phyloP scores from a whole-genome alignment of 2,888 invertebrate genomes.

The Rhingia campestris region DNA sequence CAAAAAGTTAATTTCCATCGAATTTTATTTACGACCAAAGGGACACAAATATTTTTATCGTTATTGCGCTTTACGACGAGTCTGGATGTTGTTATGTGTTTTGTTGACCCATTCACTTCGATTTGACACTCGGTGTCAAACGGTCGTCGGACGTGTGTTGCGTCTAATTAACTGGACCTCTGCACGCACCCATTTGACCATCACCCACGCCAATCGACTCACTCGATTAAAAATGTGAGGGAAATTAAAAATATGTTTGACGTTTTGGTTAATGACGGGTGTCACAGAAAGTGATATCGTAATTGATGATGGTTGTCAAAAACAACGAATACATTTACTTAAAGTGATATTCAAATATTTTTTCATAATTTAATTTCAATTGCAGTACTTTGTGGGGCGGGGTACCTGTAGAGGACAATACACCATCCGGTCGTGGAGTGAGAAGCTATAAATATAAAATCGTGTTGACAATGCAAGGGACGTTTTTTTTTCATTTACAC shows the following conservation, averaged over 20 bases:
- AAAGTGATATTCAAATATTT: neutral
- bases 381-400: conserved; percentile 13
- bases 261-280: conserved; percentile 9
- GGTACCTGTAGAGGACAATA: neutral
- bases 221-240: conserved; percentile 27
- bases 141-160: conserved; percentile 15
- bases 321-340: conserved; percentile 3
- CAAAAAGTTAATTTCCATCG: conserved; percentile 23
- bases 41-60: conserved; percentile 10
- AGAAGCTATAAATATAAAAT: neutral
- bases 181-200: conserved; percentile 18
- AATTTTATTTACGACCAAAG: conserved; percentile 43
- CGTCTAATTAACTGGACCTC: conserved; percentile 32
- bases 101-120: conserved; percentile 15
- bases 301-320: conserved; percentile 12
- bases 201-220: conserved; percentile 2
- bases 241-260: conserved; percentile 5
- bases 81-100: too few relatives aligned
- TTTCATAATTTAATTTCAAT: conserved; percentile 20
- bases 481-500: conserved; percentile 18
- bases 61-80: neutral
- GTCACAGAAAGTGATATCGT: conserved; percentile 29
- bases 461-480: conserved; percentile 21
- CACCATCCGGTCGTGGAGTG: conserved; percentile 22
- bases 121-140: conserved; percentile 27